A percentile compares a stretch with the other conserved stretches of the same genome.
Evolutionary conservation across 2,797 vertebrate genomes (phyloP).

Genomic region (Miopithecus talapoin): DNA sequence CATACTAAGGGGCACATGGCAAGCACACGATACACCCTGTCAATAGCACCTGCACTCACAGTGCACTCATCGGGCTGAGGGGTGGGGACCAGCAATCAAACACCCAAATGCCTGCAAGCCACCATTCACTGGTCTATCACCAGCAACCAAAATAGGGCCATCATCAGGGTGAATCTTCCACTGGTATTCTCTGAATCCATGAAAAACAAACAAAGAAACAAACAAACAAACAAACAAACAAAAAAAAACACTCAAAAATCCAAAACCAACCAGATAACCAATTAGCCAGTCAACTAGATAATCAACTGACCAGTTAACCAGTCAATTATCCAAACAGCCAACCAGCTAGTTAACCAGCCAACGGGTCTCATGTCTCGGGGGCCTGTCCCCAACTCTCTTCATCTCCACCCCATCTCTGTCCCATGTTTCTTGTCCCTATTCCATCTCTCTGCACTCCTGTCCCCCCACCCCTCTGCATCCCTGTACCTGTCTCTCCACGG

Average conservation of each 20-base stretch:
- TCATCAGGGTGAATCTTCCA: neutral
- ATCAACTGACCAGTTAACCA: neutral
- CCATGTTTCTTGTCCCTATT: too few species aligned
- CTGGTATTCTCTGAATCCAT: neutral
- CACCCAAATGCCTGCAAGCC: neutral
- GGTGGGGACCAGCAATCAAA: neutral
- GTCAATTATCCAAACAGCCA: neutral
- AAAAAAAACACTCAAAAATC: neutral
- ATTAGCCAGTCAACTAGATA: neutral
- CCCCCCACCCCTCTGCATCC: neutral
- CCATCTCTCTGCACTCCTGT: neutral
- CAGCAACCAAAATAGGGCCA: neutral
- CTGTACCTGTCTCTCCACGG: neutral
- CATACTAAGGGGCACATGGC: neutral
- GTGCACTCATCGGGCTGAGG: fast-evolving
- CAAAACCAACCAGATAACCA: neutral
- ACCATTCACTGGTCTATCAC: neutral
- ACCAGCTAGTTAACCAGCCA: neutral
- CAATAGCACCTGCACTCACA: neutral
- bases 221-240: neutral
- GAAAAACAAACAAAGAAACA: neutral
- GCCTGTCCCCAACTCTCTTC: neutral
- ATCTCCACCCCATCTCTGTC: too few species aligned
- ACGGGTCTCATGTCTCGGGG: neutral
- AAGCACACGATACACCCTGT: too few species aligned